phyloP scores from a whole-genome alignment of 2,113 vertebrate species.

The Gobius niger region DNA sequence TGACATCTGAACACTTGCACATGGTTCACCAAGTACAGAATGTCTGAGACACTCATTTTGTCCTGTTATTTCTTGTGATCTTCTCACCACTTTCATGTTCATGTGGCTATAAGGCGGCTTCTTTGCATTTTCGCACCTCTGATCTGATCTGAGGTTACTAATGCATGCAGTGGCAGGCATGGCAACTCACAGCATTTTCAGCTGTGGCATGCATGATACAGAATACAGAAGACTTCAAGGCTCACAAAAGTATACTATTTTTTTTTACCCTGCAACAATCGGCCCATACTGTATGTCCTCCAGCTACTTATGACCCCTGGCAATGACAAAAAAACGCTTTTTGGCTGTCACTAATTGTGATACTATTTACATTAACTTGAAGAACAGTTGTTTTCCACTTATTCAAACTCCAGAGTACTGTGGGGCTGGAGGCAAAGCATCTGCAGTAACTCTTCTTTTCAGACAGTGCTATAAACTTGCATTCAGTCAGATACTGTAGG shows the following conservation, averaged over 20 bases:
- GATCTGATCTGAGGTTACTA: neutral
- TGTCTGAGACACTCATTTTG: neutral
- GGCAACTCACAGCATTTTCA: neutral
- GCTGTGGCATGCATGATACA: neutral
- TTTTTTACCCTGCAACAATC: too few species aligned
- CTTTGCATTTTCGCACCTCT: neutral
- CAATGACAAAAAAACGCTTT: too few species aligned
- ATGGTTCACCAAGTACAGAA: neutral
- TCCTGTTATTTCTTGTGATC: neutral
- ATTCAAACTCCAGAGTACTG: too few species aligned
- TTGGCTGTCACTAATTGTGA: too few species aligned
- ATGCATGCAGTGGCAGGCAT: neutral
- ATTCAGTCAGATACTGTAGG: too few species aligned
- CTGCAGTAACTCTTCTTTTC: too few species aligned
- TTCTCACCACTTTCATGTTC: neutral
- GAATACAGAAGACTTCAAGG: neutral
- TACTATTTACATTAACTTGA: too few species aligned
- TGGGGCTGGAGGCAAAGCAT: too few species aligned
- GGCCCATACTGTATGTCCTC: too few species aligned
- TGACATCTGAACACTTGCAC: neutral
- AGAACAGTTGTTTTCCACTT: too few species aligned
- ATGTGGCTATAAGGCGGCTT: neutral
- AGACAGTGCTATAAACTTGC: too few species aligned
- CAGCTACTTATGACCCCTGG: too few species aligned
- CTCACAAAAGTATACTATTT: neutral